Base-by-base conservation (phyloP, 2,797 vertebrate genomes). In the Lagodon rhomboides region DNA sequence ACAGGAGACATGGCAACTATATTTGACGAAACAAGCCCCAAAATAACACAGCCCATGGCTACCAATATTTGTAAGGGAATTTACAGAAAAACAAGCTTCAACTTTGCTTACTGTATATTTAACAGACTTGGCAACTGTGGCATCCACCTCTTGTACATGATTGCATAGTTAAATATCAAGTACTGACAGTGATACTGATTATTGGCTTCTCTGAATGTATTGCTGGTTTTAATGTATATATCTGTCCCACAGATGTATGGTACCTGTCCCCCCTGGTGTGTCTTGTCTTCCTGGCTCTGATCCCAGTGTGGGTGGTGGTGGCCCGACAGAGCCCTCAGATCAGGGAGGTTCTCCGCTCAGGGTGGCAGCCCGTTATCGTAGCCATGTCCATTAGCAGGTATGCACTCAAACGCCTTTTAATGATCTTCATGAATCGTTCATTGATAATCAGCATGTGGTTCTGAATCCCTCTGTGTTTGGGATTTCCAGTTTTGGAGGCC, bases 361-460 rank as follows among this genome's bases (percentile, higher is more conserved):
- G 98, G 0, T 99, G 98, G 98, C 95, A 98, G 87, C 98, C 98
- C 0, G 97, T 99, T 22, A 95, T 99, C 47, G 94, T 98, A 4
- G 98, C 98, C 54, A 98, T 99, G 97, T 95, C 96, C 64, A 96
- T 99, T 68, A 99, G 98, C 97, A 99, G 98, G 98, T 99, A 94
- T 16, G 54, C 43, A 55, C 44, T 34, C 27, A 41, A 34, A 58
- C 10, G 53, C 50, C 30, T 58, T 69, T 67, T 7, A 4, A 7
- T 47, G 23, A 10, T 30, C 1, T 47, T 20, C 5, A 11, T 49
- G 17, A 10, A 34, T 5, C 10, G 7, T 13, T 53, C 7, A n/a
- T 59, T 23, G 3, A 67, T 22, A 47, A 18, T 23, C 12, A 9
- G 3, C 10, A 12, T 56, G 43, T n/a, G 44, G 12, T 9, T 69